Percentiles rank a stretch among this genome's conserved stretches.
Evolutionary conservation across 2,888 invertebrate species (phyloP).

Genomic region (Papilio elwesi): DNA sequence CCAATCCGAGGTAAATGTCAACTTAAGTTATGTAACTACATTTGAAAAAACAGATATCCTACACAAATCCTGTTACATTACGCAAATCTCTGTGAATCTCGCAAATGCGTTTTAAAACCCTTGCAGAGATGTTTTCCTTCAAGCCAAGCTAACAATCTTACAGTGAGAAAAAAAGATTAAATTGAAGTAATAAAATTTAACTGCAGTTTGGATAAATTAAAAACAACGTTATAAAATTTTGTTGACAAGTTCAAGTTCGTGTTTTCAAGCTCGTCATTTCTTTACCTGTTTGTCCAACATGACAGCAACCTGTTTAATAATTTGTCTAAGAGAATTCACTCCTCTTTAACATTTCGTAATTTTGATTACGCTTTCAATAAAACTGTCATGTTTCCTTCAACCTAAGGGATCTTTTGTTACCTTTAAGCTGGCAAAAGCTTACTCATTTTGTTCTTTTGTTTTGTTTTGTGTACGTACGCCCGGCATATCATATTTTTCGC

Average conservation of each 20-base stretch:
- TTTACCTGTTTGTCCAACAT: constrained; percentile 11
- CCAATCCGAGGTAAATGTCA: too few species aligned
- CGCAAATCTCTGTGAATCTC: too few species aligned
- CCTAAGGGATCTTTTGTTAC: neutral
- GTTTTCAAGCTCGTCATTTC: constrained; percentile 3
- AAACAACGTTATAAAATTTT: neutral
- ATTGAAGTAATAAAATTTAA: too few species aligned
- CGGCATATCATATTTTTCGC: too few species aligned
- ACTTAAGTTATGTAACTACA: too few species aligned
- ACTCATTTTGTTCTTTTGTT: neutral
- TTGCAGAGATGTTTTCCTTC: too few species aligned
- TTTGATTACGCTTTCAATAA: constrained; percentile 12
- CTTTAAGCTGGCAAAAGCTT: neutral
- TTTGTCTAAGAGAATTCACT: neutral
- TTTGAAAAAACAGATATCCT: too few species aligned
- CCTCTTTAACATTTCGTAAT: constrained; percentile 6
- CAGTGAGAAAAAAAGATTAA: too few species aligned
- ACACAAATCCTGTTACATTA: too few species aligned
- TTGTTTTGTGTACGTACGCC: neutral
- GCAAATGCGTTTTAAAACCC: too few species aligned
- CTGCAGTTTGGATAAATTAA: too few species aligned
- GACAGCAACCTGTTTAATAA: constrained; percentile 16
- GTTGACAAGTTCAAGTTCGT: constrained; percentile 7
- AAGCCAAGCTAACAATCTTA: too few species aligned
- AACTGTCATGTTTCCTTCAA: constrained; percentile 13